Percentiles rank a stretch among this genome's conserved stretches.
Evolutionary conservation across 2,888 invertebrate species (phyloP).

Genomic region (Helobdella robusta): DNA sequence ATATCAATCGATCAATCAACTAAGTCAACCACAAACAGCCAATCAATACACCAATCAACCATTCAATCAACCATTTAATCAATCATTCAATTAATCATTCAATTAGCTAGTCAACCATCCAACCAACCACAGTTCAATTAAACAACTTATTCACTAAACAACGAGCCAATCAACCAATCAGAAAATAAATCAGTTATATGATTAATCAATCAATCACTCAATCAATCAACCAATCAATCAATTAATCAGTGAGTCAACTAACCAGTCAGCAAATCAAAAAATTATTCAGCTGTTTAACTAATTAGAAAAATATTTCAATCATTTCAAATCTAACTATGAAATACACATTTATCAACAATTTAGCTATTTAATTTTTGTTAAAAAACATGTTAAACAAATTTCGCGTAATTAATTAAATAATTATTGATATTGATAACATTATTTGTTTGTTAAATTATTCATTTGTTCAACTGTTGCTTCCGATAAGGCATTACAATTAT

Average conservation of each 20-base stretch:
- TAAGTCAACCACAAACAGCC: neutral
- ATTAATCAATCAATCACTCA: constrained; percentile 4
- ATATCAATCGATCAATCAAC: neutral
- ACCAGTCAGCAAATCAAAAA: neutral
- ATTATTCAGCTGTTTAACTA: constrained; percentile 2
- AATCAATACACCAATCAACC: neutral
- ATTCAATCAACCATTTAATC: neutral
- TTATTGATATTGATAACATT: too few species aligned
- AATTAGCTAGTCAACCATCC: constrained; percentile 7
- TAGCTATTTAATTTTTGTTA: too few species aligned
- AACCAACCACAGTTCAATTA: too few species aligned
- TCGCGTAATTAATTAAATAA: too few species aligned
- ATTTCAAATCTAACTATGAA: neutral
- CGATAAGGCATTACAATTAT: too few species aligned
- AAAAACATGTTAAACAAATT: too few species aligned
- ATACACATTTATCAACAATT: too few species aligned
- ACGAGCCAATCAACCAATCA: constrained; percentile 4
- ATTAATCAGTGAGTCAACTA: neutral
- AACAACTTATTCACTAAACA: too few species aligned
- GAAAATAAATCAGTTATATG: neutral
- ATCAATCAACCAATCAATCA: constrained; percentile 3
- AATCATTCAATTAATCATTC: constrained; percentile 4
- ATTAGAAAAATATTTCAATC: constrained; percentile 13
- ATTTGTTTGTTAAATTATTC: too few species aligned
- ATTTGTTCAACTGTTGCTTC: too few species aligned